Conservation (phyloP, 30 jellyfish, hydroid and myxozoan genomes). For the Catostylus mosaicus region DNA sequence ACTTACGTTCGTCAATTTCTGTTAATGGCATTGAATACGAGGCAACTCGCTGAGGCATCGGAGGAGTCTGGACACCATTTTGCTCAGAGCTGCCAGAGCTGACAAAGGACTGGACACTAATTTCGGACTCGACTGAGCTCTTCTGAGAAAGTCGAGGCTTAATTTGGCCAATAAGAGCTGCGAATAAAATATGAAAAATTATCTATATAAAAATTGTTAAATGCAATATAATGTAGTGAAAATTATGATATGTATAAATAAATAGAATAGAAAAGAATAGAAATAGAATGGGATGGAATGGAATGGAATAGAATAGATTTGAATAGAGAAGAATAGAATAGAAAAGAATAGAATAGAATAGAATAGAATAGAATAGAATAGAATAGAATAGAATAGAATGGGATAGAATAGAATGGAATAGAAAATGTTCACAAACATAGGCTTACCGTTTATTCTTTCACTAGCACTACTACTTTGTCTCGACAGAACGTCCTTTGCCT, state of each 20-base stretch:
- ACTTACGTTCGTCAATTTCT: constrained; percentile 64
- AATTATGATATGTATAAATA: too few species aligned
- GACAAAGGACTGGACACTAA: constrained; percentile 71
- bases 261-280: too few species aligned
- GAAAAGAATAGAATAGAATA: not conserved
- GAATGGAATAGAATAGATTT: too few species aligned
- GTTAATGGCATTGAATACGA: constrained; percentile 47
- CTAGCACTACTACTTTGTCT: constrained; percentile 74
- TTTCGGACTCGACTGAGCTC: constrained; percentile 71
- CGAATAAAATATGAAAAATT: not conserved
- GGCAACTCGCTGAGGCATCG: constrained; percentile 35
- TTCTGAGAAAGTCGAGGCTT: constrained; percentile 75
- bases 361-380: too few species aligned
- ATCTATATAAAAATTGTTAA: not conserved
- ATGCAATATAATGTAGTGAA: not conserved
- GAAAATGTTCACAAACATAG: not conserved
- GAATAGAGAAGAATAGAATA: too few species aligned
- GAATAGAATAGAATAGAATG: not conserved
- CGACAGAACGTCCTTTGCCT: constrained; percentile 53
- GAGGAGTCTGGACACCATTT: constrained; percentile 52
- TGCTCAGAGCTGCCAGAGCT: constrained; percentile 73
- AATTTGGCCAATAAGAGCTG: constrained; percentile 79
- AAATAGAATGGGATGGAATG: too few species aligned
- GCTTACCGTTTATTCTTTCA: constrained; percentile 52
- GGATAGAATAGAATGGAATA: not conserved